Conservation (phyloP, 2,797 vertebrate genomes). For the Enteromius paludinosus region DNA sequence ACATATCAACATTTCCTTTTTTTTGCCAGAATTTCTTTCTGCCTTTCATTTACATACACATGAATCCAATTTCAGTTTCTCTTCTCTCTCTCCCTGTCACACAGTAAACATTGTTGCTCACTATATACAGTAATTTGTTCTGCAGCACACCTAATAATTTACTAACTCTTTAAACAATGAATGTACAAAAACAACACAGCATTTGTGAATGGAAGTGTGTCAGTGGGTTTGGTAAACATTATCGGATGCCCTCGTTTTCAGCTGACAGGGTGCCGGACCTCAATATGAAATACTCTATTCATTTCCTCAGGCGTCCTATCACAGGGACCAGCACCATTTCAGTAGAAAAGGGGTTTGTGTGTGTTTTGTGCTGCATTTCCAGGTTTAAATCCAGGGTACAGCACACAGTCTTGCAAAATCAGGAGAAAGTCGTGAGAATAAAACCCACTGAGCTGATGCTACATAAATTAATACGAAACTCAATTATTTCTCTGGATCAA, state of each 20-base stretch:
- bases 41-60: constrained; percentile 25
- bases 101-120: constrained; percentile 48
- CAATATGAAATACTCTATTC: background rate
- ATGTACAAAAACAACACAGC: constrained; percentile 68
- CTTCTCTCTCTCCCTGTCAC: constrained; percentile 56
- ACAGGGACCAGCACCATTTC: background rate
- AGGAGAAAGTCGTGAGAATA: constrained; percentile 57
- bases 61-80: constrained; percentile 51
- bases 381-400: constrained; percentile 62
- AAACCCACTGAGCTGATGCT: constrained; percentile 70
- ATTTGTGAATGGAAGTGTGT: constrained; percentile 46
- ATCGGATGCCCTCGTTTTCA: constrained; percentile 4
- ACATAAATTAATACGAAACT: constrained; percentile 72
- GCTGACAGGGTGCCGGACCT: background rate
- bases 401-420: constrained; percentile 67
- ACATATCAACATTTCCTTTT: constrained; percentile 66
- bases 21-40: constrained; percentile 28
- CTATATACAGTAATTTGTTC: constrained; percentile 72
- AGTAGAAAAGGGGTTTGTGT: constrained; percentile 12
- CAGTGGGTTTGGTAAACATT: constrained; percentile 40
- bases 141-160: constrained; percentile 79
- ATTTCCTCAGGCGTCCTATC: background rate
- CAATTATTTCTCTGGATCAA: constrained; percentile 67
- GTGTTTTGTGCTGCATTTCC: constrained; percentile 42
- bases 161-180: constrained; percentile 68